Evolutionary conservation across 2,113 vertebrate species (phyloP).

Genomic region (Gobio gobio): DNA sequence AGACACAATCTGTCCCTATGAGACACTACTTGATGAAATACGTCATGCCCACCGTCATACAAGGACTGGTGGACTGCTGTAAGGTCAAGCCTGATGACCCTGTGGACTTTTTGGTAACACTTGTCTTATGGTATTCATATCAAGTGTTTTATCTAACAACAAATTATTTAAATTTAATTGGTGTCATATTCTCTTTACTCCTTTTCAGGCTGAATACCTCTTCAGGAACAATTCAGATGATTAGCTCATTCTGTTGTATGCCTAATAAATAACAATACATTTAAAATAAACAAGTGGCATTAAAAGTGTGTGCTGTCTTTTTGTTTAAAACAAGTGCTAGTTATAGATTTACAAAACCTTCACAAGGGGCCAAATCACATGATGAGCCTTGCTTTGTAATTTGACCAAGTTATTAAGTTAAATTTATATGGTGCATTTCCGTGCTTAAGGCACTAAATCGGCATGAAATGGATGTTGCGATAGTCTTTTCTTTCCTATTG

Average conservation of each 20-base stretch:
- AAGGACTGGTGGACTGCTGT: slow-evolving; percentile 85
- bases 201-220: slow-evolving; percentile 72
- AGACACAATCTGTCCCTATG: slow-evolving; percentile 82
- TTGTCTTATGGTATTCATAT: not conserved
- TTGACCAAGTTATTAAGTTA: not conserved
- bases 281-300: not conserved
- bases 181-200: not conserved
- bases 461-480: too few relatives aligned
- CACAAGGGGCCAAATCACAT: not conserved
- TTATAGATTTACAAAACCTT: not conserved
- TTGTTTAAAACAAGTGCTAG: not conserved
- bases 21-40: slow-evolving; percentile 91
- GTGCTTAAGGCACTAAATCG: too few relatives aligned
- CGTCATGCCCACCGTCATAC: slow-evolving; percentile 87
- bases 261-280: not conserved
- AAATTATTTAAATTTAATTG: not conserved
- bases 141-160: not conserved
- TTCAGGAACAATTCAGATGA: slow-evolving; percentile 56
- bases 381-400: not conserved
- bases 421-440: too few relatives aligned
- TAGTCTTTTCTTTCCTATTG: too few relatives aligned
- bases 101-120: slow-evolving; percentile 89
- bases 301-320: not conserved
- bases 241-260: not conserved
- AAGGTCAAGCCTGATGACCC: slow-evolving; percentile 89